phyloP scores from a whole-genome alignment of 2,888 invertebrate genomes.

The Clepsis dumicolana region DNA sequence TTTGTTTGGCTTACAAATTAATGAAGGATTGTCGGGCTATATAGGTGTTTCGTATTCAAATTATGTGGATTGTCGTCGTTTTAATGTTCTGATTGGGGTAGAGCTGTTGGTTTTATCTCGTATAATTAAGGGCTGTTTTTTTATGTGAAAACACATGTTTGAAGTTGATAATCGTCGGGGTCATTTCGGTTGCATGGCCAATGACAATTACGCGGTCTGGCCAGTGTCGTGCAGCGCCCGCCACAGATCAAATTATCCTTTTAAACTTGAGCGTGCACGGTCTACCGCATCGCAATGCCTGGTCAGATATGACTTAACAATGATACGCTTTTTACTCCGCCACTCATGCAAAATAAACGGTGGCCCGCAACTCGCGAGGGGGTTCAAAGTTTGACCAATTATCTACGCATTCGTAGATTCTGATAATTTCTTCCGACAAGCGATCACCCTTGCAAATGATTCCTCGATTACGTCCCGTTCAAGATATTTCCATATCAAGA shows the following conservation, averaged over 20 bases:
- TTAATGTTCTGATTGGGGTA: slow-evolving; percentile 56
- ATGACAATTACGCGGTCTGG: slow-evolving; percentile 49
- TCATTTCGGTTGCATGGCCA: slow-evolving; percentile 50
- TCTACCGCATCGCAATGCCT: slow-evolving; percentile 72
- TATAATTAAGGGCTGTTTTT: slow-evolving; percentile 29
- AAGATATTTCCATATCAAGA: slow-evolving; percentile 86
- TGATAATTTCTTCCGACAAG: slow-evolving; percentile 70
- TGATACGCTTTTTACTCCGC: slow-evolving; percentile 67
- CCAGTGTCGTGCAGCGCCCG: slow-evolving; percentile 56
- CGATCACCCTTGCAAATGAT: slow-evolving; percentile 81
- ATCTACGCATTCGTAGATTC: slow-evolving; percentile 78
- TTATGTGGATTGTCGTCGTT: slow-evolving; percentile 55
- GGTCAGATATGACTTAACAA: slow-evolving; percentile 71
- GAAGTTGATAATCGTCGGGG: slow-evolving; percentile 29
- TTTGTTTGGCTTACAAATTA: slow-evolving; percentile 79
- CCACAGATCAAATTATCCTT: slow-evolving; percentile 77
- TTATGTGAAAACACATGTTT: slow-evolving; percentile 29
- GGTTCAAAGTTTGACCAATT: slow-evolving; percentile 52
- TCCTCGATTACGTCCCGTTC: slow-evolving; percentile 79
- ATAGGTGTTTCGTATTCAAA: slow-evolving; percentile 64
- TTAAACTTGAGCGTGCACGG: slow-evolving; percentile 71
- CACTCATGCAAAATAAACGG: slow-evolving; percentile 77
- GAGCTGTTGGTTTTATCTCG: slow-evolving; percentile 26
- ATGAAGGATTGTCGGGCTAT: slow-evolving; percentile 77
- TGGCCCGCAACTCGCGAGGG: slow-evolving; percentile 49